Evolutionary conservation across 2,888 invertebrate genomes (phyloP), one percentile per base, ranked within the genome.

Genomic region (Chrysolina oricalcia): DNA sequence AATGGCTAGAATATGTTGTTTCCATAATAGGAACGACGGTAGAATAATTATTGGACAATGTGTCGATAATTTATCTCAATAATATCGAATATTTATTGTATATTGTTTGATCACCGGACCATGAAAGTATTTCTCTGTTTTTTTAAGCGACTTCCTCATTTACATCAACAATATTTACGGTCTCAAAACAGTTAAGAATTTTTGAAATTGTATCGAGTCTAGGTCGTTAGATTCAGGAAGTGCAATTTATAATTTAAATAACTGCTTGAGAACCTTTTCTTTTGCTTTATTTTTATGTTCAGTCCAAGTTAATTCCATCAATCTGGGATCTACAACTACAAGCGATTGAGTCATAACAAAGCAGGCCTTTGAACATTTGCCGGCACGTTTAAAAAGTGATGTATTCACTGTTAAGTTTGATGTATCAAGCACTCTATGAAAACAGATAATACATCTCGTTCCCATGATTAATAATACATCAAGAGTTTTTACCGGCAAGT

Each of bases 401-500:
- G 59, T 70, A 74, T 74, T 74, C 64, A 43, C 46, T 66, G 59
- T 59, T 43, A 65, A 74, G 59, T 70, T 63, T 70, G 65, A 74
- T 74, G 63, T 59, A 70, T 74, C 59, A 53, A 65, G 17, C 46
- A 2, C 21, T 69, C 27, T 27, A 40, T 43, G 64, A 75, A 70
- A 71, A 27, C 46, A 23, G 63, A 64, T 68, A 19, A 63, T 48
- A 70, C 23, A 59, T 76, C 35, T 72, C 63, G 64, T 73, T 73
- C 73, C 48, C 73, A 70, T 67, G 43, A 76, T 76, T 68, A 76
- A 76, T 76, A 73, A 76, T 76, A 35, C n/a, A 59, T 59, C n/a
- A 17, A 27, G 19, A 59, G 59, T 35, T 64, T 19, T 46, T 46
- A 50, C 62, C n/a, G 40, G 41, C 35, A 59, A 19, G 9, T 19